phyloP scores from a whole-genome alignment of 1,140 invertebrate species.

The Drosophila fuyamai region DNA sequence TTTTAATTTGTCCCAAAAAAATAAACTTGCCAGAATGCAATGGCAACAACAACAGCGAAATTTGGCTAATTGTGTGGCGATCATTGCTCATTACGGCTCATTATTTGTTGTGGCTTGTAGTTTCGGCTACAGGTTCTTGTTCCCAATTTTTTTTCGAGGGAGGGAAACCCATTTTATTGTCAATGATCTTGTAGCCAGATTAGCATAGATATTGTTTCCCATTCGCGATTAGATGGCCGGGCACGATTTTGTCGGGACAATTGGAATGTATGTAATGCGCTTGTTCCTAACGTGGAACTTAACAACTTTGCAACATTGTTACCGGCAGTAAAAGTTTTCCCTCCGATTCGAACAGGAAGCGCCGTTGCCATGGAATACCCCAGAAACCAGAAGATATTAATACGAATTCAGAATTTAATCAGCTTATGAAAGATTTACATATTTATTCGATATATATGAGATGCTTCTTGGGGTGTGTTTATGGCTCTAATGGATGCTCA shows the following conservation, averaged over 20 bases:
- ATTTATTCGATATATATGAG: conserved; percentile 15
- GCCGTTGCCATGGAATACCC: conserved; percentile 13
- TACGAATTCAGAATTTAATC: conserved; percentile 28
- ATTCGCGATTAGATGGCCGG: conserved; percentile 75
- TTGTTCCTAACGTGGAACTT: conserved; percentile 47
- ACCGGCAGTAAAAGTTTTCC: conserved; percentile 48
- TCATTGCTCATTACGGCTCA: conserved; percentile 81
- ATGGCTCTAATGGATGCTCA: not conserved
- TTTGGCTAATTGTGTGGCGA: conserved; percentile 79
- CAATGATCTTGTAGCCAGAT: conserved; percentile 80
- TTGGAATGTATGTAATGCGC: conserved; percentile 61
- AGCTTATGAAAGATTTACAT: conserved; percentile 45
- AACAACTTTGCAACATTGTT: conserved; percentile 52
- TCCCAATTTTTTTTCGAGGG: conserved; percentile 56
- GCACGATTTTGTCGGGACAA: conserved; percentile 68
- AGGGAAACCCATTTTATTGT: conserved; percentile 71
- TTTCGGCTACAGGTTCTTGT: conserved; percentile 72
- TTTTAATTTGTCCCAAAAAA: conserved; percentile 74
- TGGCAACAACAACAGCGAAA: conserved; percentile 48
- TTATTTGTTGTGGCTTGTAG: conserved; percentile 63
- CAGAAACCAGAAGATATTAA: conserved; percentile 4
- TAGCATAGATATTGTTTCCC: conserved; percentile 81
- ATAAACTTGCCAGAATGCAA: conserved; percentile 52
- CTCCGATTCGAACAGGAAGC: conserved; percentile 11
- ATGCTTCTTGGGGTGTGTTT: conserved; percentile 27